Base-by-base conservation (phyloP, 1,140 invertebrate genomes). In the Rhizoglyphus robini region DNA sequence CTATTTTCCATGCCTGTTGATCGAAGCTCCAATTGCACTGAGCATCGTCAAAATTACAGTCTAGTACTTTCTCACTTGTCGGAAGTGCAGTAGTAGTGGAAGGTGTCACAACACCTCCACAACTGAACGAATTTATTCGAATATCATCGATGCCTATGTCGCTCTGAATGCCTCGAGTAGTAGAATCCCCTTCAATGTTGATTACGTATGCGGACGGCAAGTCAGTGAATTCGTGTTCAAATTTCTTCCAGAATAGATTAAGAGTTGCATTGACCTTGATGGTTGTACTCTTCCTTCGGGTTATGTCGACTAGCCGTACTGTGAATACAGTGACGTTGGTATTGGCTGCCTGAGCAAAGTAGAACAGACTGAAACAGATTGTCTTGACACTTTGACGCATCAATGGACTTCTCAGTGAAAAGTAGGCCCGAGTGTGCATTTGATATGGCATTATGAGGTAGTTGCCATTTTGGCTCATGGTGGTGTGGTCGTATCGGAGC, bases 81-180 rank as follows among this genome's bases (percentile, higher is more conserved):
- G 58, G 58, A 3, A 60, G 1, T 11, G 3, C 1, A 2, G 58
- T 60, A 3, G 58, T 32, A 4, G 58, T 15, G 15, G 27, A 18
- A n/a, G 58, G 30, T 23, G 29, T 8, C 8, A 54, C 23, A 15
- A 32, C n/a, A 2, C 25, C 29, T n/a, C n/a, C 15, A 46, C 58
- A 60, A n/a, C 15, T 13, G 2, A 4, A 29, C 30, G 3, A 1
- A 20, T 3, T 32, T 4, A 60, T 60, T 1, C 2, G n/a, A 60
- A 60, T 60, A 15, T 60, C 58, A 60, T 60, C 58, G 30, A 60
- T 60, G 30, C 58, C 58, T 2, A 60, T 3, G 29, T 60, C 58
- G 15, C 58, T 60, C 15, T 11, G 4, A 20, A 60, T 32, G 51
- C 51, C 51, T 46, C 15, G 13, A 3, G 2, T 34, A 18, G n/a